These are phyloP conservation scores for Marisa cornuarietis DNA, from an alignment of 1,140 invertebrate species.

Conservation along the genomic window DNA sequence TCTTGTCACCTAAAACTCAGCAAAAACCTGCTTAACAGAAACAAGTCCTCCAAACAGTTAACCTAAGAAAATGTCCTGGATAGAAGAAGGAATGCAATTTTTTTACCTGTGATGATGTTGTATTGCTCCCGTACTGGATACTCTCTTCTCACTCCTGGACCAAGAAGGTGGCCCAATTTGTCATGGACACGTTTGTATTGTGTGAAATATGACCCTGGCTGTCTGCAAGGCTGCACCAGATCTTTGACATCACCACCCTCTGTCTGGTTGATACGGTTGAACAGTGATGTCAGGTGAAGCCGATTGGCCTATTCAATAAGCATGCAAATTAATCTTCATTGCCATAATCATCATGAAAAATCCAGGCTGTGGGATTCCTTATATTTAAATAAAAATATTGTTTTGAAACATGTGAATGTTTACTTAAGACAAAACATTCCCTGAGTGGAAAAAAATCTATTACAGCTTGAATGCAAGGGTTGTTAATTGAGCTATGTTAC, in stretches of 20 bases:
- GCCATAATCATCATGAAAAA: neutral
- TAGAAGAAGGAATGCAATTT: too few species aligned
- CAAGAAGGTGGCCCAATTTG: constrained; percentile 46
- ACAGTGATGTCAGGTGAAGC: constrained; percentile 43
- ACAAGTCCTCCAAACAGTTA: too few species aligned
- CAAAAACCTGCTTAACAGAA: too few species aligned
- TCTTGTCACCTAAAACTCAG: too few species aligned
- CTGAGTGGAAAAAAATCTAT: neutral
- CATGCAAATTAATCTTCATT: neutral
- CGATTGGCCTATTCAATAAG: constrained; percentile 41
- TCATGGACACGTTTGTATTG: constrained; percentile 54
- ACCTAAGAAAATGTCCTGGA: too few species aligned
- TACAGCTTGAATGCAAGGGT: too few species aligned
- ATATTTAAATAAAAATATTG: neutral
- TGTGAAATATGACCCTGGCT: constrained; percentile 44
- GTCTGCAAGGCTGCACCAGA: constrained; percentile 27
- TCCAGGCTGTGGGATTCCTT: neutral
- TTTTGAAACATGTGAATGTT: neutral
- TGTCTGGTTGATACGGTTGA: constrained; percentile 47
- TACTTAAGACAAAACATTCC: neutral
- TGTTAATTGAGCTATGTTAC: too few species aligned
- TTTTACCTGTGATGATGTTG: constrained; percentile 52
- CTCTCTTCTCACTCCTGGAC: constrained; percentile 42
- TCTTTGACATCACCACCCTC: constrained; percentile 42
- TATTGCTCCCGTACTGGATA: constrained; percentile 45